These are phyloP conservation scores for Mormyrus lacerda DNA, from an alignment of 2,113 vertebrate genomes.

Conservation along the genomic window DNA sequence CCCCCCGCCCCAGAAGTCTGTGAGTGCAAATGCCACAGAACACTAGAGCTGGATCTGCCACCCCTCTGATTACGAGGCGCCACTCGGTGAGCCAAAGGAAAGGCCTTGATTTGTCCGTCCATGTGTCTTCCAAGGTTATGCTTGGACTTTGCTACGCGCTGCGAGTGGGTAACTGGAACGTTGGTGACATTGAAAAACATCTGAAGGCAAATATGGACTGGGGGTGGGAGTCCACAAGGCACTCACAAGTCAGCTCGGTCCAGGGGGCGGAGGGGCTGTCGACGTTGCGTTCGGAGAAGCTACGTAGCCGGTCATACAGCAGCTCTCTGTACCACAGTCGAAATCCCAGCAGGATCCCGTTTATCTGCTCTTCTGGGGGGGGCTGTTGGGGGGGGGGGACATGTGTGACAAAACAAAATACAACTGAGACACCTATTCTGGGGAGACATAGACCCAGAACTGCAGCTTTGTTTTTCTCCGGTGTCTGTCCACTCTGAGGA, in stretches of 20 bases:
- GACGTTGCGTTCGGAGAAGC: constrained; percentile 62
- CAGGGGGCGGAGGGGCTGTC: constrained; percentile 62
- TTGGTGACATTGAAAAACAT: too few relatives aligned
- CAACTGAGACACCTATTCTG: background rate
- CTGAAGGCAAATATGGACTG: background rate
- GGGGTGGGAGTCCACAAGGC: background rate
- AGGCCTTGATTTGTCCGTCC: background rate
- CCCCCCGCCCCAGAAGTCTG: background rate
- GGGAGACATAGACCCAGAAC: background rate
- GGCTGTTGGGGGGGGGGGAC: constrained; percentile 56
- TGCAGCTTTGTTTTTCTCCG: background rate
- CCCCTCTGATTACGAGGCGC: background rate
- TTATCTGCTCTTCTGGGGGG: constrained; percentile 85
- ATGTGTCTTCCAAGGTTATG: background rate
- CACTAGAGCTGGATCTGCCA: background rate
- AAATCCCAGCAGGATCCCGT: constrained; percentile 88
- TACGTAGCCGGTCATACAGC: constrained; percentile 67
- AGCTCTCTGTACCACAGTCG: constrained; percentile 86
- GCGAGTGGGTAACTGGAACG: too few relatives aligned
- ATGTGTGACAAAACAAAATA: background rate
- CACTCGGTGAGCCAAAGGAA: background rate
- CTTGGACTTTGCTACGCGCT: background rate
- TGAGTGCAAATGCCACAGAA: background rate
- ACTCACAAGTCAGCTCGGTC: constrained; percentile 84
- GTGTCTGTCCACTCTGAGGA: background rate